Evolutionary conservation across 2,888 invertebrate genomes (phyloP), one percentile per base, ranked within the genome.

Genomic region (Platycheirus albimanus): DNA sequence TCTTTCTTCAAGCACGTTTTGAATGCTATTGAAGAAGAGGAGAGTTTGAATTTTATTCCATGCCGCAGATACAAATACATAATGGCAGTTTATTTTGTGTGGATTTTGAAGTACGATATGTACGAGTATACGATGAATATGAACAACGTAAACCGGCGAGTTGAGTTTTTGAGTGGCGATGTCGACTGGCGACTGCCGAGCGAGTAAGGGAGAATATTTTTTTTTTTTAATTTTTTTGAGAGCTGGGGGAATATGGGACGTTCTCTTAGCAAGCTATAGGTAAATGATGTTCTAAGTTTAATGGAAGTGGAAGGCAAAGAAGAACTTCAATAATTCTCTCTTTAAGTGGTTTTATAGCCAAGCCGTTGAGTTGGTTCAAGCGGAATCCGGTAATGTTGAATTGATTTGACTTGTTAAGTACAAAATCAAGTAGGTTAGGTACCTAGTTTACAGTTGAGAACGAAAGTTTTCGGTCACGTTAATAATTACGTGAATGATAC

Each of bases 1-100:
- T 78, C 54, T 56, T 49, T 51, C 67, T 49, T 56, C 43, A 51
- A 83, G 83, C 83, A 78, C 83, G 83, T 83, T 78, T 83, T 56
- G 30, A 72, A 78, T 52, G 64, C 78, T 77, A 83, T 72, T 83
- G 83, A 56, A 20, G 8, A 19, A 56, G 38, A 83, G 69, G 38
- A 58, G 77, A 64, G 56, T 64, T 72, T 45, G 45, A 64, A 63
- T 74, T 69, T 45, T 30, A 7, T 61, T 30, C 30, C 43, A 61
- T 61, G 20, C 30, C 30, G 30, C 30, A 61, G 28, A 61, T 17
- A 45, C 15, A 61, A 51, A 33, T 5, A 19, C 15, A 47, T 38
- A 56, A 17, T 45, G 30, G 61, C 45, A 45, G 61, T 61, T 61
- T 61, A 30, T 61, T 30, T 43, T 45, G 24, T 61, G 15, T 61